A percentile compares a stretch with the other conserved stretches of the same genome.
These are phyloP conservation scores for Corythornis leucogaster DNA, from an alignment of 2,797 vertebrate genomes.

Conservation along the genomic window DNA sequence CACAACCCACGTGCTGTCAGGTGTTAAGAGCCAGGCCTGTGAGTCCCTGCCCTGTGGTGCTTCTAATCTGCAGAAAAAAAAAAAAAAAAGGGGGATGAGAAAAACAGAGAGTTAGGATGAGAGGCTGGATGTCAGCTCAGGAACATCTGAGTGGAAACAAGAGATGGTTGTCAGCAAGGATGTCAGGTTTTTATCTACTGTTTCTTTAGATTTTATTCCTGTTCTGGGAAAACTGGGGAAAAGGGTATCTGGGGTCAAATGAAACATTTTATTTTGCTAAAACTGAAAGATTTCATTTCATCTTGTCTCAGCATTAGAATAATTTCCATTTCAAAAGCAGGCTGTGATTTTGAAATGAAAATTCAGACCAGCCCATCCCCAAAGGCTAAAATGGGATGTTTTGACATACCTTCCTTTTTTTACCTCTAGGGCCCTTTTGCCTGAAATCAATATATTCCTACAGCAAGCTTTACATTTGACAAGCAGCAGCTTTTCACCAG, in stretches of 20 bases:
- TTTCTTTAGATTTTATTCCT: neutral
- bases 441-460: neutral
- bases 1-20: neutral
- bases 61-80: neutral
- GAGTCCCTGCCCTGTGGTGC: neutral
- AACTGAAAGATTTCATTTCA: neutral
- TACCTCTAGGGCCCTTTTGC: neutral
- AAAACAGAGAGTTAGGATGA: neutral
- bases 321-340: conserved; percentile 44
- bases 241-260: neutral
- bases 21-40: neutral
- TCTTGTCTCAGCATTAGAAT: neutral
- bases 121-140: neutral
- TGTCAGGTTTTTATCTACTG: neutral
- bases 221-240: neutral
- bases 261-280: conserved; percentile 6
- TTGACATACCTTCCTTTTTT: neutral
- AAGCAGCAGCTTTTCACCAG: neutral
- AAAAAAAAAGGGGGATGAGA: neutral
- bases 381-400: neutral
- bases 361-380: neutral
- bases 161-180: neutral
- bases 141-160: neutral
- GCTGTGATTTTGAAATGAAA: conserved; percentile 29
- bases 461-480: neutral